Percentiles rank a stretch among this genome's conserved stretches.
These are phyloP conservation scores for Drosophila quinaria DNA, from an alignment of 2,888 invertebrate species.

Conservation along the genomic window DNA sequence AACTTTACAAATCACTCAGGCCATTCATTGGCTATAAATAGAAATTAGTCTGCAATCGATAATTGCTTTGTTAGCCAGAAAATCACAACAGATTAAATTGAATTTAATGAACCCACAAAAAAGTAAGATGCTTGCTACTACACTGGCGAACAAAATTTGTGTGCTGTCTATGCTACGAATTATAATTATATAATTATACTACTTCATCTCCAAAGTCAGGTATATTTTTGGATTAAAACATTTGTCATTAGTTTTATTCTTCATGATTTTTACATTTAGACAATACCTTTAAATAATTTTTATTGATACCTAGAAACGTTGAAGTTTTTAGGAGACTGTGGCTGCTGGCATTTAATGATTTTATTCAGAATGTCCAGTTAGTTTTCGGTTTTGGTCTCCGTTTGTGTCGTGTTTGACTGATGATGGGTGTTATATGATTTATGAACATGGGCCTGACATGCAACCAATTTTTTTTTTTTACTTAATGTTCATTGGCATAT, in stretches of 20 bases:
- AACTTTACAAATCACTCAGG: constrained; percentile 4
- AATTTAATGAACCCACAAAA: constrained; percentile 29
- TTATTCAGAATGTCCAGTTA: constrained; percentile 14
- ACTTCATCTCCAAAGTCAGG: too few relatives aligned
- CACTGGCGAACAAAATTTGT: background rate
- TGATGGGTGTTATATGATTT: constrained; percentile 54
- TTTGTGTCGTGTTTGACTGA: constrained; percentile 51
- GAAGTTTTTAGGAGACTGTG: constrained; percentile 29
- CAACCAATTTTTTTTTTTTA: constrained; percentile 3
- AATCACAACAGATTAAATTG: constrained; percentile 28
- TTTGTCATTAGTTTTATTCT: background rate
- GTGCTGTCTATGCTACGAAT: background rate
- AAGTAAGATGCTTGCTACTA: background rate
- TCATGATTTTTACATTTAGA: background rate
- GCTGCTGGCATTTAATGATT: constrained; percentile 33
- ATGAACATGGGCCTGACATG: constrained; percentile 32
- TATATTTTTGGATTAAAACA: too few relatives aligned
- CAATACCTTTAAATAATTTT: constrained; percentile 38
- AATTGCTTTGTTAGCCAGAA: constrained; percentile 49
- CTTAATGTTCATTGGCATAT: constrained; percentile 7
- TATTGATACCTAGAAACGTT: constrained; percentile 32
- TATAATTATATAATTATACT: too few relatives aligned
- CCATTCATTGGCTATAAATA: constrained; percentile 27
- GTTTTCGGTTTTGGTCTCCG: constrained; percentile 1
- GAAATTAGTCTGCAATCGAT: constrained; percentile 40